These are phyloP conservation scores for Elanus axillaris DNA, from an alignment of 2,113 vertebrate species.

Conservation along the genomic window DNA sequence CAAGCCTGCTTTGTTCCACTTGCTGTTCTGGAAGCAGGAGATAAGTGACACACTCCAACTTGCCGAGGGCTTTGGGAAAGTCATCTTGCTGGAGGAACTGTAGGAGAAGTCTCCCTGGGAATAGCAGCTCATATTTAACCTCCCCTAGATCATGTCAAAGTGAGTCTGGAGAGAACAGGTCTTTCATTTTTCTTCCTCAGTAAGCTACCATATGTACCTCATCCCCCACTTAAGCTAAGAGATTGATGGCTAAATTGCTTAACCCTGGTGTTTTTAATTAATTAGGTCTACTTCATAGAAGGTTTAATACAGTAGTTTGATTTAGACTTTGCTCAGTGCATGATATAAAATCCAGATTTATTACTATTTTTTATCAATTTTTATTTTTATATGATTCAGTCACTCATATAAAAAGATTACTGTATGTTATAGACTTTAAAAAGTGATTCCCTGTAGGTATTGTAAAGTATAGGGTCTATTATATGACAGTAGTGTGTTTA, in stretches of 20 bases:
- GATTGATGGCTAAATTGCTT: constrained; percentile 74
- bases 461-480: constrained; percentile 56
- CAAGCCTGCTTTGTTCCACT: background rate
- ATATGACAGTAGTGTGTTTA: constrained; percentile 41
- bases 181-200: constrained; percentile 67
- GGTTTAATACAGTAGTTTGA: constrained; percentile 74
- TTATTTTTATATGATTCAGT: constrained; percentile 70
- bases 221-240: constrained; percentile 64
- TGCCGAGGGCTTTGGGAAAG: constrained; percentile 51
- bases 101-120: constrained; percentile 33
- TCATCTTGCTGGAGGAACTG: constrained; percentile 21
- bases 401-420: constrained; percentile 47
- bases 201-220: constrained; percentile 65
- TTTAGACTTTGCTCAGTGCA: constrained; percentile 64
- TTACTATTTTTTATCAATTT: constrained; percentile 73
- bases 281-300: constrained; percentile 68
- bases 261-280: constrained; percentile 76
- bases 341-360: constrained; percentile 72
- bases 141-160: constrained; percentile 58
- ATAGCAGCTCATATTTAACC: constrained; percentile 56
- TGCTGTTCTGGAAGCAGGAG: background rate
- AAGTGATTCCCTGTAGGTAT: constrained; percentile 62
- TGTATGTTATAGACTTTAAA: constrained; percentile 64
- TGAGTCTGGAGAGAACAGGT: constrained; percentile 42
- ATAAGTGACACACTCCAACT: constrained; percentile 13